Evolutionary conservation across 2,888 invertebrate species (phyloP).

Genomic region (Rapana venosa): DNA sequence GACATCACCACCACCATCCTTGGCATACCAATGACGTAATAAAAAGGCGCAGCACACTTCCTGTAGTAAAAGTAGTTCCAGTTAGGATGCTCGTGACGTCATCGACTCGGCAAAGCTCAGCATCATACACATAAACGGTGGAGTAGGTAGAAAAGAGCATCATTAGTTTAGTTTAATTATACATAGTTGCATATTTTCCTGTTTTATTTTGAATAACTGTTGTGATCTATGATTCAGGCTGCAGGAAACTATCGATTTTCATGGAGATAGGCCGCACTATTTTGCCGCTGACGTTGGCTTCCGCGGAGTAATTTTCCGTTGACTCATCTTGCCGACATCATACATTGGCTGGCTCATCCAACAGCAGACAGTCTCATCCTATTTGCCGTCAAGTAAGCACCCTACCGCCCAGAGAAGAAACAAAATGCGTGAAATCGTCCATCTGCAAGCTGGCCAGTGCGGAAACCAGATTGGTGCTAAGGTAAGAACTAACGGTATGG

Average conservation of each 20-base stretch:
- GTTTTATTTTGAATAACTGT: too few species aligned
- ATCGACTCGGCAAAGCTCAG: not conserved
- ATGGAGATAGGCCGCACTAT: slow-evolving; percentile 1
- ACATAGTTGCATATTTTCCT: too few species aligned
- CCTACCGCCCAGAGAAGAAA: slow-evolving; percentile 12
- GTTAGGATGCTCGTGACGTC: slow-evolving; percentile 7
- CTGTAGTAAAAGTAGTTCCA: slow-evolving; percentile 4
- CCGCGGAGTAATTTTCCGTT: slow-evolving; percentile 27
- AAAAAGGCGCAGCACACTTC: not conserved
- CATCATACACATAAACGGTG: not conserved
- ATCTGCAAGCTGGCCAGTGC: slow-evolving; percentile 69
- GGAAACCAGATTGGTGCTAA: slow-evolving; percentile 71
- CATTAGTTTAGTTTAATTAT: too few species aligned
- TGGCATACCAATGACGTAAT: slow-evolving; percentile 13
- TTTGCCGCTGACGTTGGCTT: slow-evolving; percentile 32
- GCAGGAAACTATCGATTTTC: too few species aligned
- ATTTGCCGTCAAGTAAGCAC: not conserved
- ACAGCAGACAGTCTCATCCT: slow-evolving; percentile 21
- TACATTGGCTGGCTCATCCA: not conserved
- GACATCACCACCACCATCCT: not conserved
- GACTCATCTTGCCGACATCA: not conserved
- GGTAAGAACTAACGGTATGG: slow-evolving; percentile 46
- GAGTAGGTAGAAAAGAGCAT: too few species aligned
- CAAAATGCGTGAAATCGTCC: slow-evolving; percentile 61
- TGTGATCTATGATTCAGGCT: too few species aligned